Evolutionary conservation across 2,113 vertebrate genomes (phyloP).

Genomic region (Notothenia rossii): DNA sequence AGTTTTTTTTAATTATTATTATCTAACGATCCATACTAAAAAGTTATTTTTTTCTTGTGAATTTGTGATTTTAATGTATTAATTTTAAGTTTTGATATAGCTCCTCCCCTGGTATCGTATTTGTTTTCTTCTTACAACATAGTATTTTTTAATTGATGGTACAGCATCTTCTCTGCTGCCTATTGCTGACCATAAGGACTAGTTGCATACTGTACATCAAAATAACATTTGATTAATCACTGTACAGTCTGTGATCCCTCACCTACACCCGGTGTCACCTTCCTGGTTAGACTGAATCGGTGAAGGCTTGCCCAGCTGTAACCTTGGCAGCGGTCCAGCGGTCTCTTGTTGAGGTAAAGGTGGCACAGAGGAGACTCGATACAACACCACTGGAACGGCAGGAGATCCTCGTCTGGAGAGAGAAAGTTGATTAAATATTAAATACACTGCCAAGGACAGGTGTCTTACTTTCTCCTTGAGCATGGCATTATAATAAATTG

Average conservation of each 20-base stretch:
- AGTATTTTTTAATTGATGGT: too few species aligned
- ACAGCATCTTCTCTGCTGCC: too few species aligned
- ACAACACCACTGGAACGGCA: constrained; percentile 88
- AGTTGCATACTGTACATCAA: background rate
- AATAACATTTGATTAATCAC: background rate
- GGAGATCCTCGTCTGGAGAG: constrained; percentile 82
- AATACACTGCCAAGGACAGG: background rate
- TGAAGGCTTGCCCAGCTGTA: constrained; percentile 69
- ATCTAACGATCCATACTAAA: too few species aligned
- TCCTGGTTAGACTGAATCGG: constrained; percentile 35
- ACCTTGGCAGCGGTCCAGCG: constrained; percentile 82
- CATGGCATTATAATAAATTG: background rate
- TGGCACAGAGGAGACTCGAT: constrained; percentile 81
- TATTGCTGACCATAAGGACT: background rate
- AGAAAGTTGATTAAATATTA: background rate
- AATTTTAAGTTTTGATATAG: too few species aligned
- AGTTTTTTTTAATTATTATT: too few species aligned
- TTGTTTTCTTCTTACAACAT: too few species aligned
- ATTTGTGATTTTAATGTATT: too few species aligned
- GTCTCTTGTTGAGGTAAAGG: constrained; percentile 83
- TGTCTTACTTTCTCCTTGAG: background rate
- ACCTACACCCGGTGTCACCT: constrained; percentile 80
- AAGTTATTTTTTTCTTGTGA: too few species aligned
- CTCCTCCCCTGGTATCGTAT: too few species aligned
- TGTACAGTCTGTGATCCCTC: constrained; percentile 36